Evolutionary conservation across 2,113 vertebrate species (phyloP), one percentile per base, ranked within the genome.

Genomic region (Leptosomus discolor): DNA sequence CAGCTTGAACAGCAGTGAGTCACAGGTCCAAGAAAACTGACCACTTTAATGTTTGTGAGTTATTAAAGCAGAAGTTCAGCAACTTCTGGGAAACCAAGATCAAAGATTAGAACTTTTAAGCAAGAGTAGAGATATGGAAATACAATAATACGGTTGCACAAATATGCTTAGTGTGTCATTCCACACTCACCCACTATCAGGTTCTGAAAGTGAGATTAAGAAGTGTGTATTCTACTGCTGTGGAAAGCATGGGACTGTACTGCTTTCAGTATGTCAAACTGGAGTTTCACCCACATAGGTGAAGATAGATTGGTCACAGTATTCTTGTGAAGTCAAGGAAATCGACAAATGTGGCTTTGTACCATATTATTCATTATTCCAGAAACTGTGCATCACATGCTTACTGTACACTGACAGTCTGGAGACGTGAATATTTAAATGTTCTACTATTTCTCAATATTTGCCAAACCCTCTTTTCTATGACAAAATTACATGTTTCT

Each of bases 281-380:
- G 32, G 5, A 30, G 2, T 48, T 76, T 53, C 27, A 43, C 27
- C 6, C 23, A 15, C 1, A 12, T 4, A 8, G 29, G 2, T 74
- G 12, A 78, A 81, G 24, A 57, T 4, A 78, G 12, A 26, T 3
- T 4, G 16, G 20, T n/a, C 46, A 50, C 12, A 22, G 6, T 30
- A 8, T 6, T 17, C n/a, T 12, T 46, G 8, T 12, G 15, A 82
- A 85, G 46, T 24, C 23, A 54, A 53, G 8, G 29, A 85, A 74
- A 41, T 6, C 56, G 51, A 37, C 4, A 0, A 85, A 41, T 6
- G 5, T 0, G 0, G 39, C 20, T 89, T 54, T 61, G 43, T 60
- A 58, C 23, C 5, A 0, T 14, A 51, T 8, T 8, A 46, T 3
- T 56, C 20, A 2, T 2, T 19, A 53, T 8, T 64, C 43, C 78